Base-by-base conservation (phyloP, 2,113 vertebrate genomes). In the Tragelaphus buxtoni region DNA sequence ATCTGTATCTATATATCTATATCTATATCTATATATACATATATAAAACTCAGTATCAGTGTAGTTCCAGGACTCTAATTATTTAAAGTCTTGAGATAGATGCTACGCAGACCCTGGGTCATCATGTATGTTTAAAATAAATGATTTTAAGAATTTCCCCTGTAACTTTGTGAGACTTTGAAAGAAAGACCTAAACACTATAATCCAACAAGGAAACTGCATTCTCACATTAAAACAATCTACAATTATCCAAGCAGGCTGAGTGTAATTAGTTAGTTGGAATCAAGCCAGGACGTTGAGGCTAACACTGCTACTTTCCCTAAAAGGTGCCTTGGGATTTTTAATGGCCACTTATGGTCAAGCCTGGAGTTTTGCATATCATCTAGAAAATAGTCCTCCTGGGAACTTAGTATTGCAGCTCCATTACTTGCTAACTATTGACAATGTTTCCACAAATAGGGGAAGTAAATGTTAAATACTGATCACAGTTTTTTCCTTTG, bases 281-380 rank as follows among this genome's bases (percentile, higher is more conserved):
- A 97, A 91, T 77, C 30, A 74, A 95, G 76, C 90, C 95, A 97
- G 84, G 28, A 80, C 39, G 13, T 74, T 49, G 69, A 96, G 69
- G 42, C 55, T 90, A 94, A 94, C 81, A 69, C 32, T 81, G 35
- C 82, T 97, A 86, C 90, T 96, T 95, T 94, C 60, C 69, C 47
- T 96, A 65, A 97, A 97, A 86, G 56, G 61, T 92, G 53, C 76
- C 81, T 89, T 96, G 94, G 92, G 87, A 97, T 74, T 95, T 96
- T 94, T 97, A 98, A 96, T 94, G 92, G 35, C 90, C 88, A 89
- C 81, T 97, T 97, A 95, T n/a, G 96, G 82, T 97, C 96, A 93
- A 98, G 82, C 60, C 63, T 95, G 55, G 77, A 97, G 63, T 96
- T 89, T 90, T 92, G 53, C 49, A n/a, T 88, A 81, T 96, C 76